Base-by-base conservation (phyloP, 2,888 invertebrate genomes). In the Clistopyga incitator region DNA sequence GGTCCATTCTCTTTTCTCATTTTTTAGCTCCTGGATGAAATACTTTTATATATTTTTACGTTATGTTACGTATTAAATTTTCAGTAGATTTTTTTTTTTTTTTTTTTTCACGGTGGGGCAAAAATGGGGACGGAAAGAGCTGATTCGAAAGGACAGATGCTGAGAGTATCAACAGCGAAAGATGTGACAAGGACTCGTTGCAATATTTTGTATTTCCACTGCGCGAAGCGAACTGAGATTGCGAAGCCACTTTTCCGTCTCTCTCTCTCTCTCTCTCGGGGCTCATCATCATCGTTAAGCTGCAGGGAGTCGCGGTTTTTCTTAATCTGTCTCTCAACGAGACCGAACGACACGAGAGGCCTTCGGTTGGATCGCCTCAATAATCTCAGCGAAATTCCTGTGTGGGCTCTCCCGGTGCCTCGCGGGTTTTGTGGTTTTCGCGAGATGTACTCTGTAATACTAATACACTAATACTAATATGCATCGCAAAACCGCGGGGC, bases 311-410 rank as follows among this genome's bases (percentile, higher is more conserved):
- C 88, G 91, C 87, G 90, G 90, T 91, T 92, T 89, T 90, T 89
- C 89, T 89, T 86, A 85, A 90, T 90, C 87, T 83, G 90, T 89
- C 89, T 88, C 84, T 61, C 75, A 82, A 85, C 86, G 29, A 71
- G 42, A 81, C 56, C 52, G 25, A 65, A 76, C 38, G 47, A 47
- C 20, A 74, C 88, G 88, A 88, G 89, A 88, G 90, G 89, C 87
- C 87, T 88, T 90, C 86, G 87, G 86, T 78, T 75, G 84, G 59
- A 91, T 90, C 88, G 87, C 86, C 85, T 90, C 86, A 88, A 90
- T 92, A 89, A 90, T 91, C 88, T 88, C 88, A 88, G 87, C 86
- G 88, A 90, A 88, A 91, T 90, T 89, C 82, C 85, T 81, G 29
- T 71, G 64, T 61, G 56, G 29, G 56, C 78, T 86, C 78, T 86